A percentile compares a stretch with the other conserved stretches of the same genome.
These are phyloP conservation scores for Zophobas morio DNA, from an alignment of 1,140 invertebrate genomes.

Conservation along the genomic window DNA sequence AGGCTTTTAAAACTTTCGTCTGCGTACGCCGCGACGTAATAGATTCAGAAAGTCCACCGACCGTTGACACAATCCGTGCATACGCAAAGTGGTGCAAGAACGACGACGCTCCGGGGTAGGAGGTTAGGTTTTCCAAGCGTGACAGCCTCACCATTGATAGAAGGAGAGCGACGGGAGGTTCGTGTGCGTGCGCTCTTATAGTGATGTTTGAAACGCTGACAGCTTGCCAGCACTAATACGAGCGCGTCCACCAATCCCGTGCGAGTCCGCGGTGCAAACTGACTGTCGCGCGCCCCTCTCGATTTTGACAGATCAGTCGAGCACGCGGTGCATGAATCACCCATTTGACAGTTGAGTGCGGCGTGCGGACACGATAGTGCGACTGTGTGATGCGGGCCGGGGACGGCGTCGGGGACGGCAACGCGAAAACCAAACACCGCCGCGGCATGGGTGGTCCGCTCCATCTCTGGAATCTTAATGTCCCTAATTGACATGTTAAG, in stretches of 20 bases:
- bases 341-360: constrained; percentile 39
- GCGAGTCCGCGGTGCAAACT: constrained; percentile 63
- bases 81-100: constrained; percentile 61
- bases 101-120: constrained; percentile 65
- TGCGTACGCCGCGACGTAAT: too few relatives aligned
- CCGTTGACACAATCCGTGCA: not conserved
- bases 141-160: constrained; percentile 43
- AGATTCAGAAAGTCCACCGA: too few relatives aligned
- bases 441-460: constrained; percentile 57
- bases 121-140: constrained; percentile 62
- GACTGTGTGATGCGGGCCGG: constrained; percentile 20
- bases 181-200: constrained; percentile 64
- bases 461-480: constrained; percentile 52
- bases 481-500: constrained; percentile 63
- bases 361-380: constrained; percentile 27
- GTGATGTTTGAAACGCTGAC: constrained; percentile 69
- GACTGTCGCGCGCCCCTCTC: constrained; percentile 60
- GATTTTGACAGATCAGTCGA: constrained; percentile 63
- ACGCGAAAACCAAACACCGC: not conserved
- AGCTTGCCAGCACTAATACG: constrained; percentile 67
- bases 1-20: too few relatives aligned
- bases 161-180: constrained; percentile 51
- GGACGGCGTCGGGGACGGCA: constrained; percentile 24
- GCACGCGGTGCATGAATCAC: constrained; percentile 40
- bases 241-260: constrained; percentile 65